Evolutionary conservation across 1,140 invertebrate genomes (phyloP), one percentile per base, ranked within the genome.

Genomic region (Glossosoma conforme): DNA sequence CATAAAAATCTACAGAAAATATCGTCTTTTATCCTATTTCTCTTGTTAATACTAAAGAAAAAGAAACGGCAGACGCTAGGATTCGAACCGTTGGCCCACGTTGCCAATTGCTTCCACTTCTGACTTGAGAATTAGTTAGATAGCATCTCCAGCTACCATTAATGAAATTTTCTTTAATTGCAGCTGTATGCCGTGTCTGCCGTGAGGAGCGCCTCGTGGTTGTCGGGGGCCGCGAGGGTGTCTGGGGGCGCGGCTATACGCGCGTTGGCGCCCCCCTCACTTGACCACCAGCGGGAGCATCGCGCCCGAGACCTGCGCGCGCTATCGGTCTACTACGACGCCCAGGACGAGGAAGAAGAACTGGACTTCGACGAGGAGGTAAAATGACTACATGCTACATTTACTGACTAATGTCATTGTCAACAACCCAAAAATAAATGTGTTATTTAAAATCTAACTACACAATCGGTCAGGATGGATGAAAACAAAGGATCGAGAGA

Each of bases 121-220:
- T n/a, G n/a, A n/a, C n/a, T n/a, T n/a, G n/a, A n/a, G n/a, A n/a
- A n/a, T n/a, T n/a, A n/a, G n/a, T n/a, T n/a, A n/a, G n/a, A n/a
- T n/a, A n/a, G n/a, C n/a, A n/a, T n/a, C n/a, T n/a, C n/a, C n/a
- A n/a, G n/a, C n/a, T n/a, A n/a, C n/a, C n/a, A n/a, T n/a, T n/a
- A n/a, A n/a, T n/a, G n/a, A n/a, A n/a, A n/a, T 44, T n/a, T 45
- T 38, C 37, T 48, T 48, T 11, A 8, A 13, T 56, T 49, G 19
- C 51, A 66, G 65, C 45, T 67, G 18, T 65, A 65, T 46, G 53
- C 65, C 32, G 55, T 68, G 14, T 68, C 64, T 65, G 45, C 60
- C 62, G n/a, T n/a, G n/a, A n/a, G n/a, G n/a, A 18, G 17, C 9
- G 19, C 22, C 18, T 41, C 36, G 4, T 54, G 56, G 42, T 22